A percentile compares a stretch with the other conserved stretches of the same genome.
Evolutionary conservation across 2,888 invertebrate species (phyloP).

Genomic region (Pyrochroa serraticornis): DNA sequence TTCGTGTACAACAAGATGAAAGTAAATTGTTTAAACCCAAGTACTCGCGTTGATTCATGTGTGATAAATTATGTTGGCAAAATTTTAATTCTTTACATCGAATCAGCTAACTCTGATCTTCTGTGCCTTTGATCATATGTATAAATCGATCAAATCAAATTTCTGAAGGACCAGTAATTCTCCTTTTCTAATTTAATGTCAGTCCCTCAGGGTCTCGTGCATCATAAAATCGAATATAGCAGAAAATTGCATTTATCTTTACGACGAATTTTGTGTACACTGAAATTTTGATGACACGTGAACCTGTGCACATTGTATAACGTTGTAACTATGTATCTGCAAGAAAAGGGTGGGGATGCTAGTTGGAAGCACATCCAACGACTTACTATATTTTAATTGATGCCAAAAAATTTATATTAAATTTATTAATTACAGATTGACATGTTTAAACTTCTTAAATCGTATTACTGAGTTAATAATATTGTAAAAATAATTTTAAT

Average conservation of each 20-base stretch:
- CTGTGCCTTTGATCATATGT: neutral
- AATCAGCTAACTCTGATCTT: neutral
- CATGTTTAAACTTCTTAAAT: no score
- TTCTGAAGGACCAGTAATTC: neutral
- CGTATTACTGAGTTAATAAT: no score
- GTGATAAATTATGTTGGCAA: slow-evolving; percentile 3
- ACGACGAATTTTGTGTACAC: neutral
- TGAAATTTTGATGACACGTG: neutral
- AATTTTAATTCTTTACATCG: neutral
- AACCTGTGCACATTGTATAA: no score
- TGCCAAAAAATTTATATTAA: no score
- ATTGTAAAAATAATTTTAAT: no score
- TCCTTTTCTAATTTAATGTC: neutral
- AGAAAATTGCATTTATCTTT: slow-evolving; percentile 6
- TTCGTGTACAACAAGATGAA: neutral
- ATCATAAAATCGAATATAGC: slow-evolving; percentile 4
- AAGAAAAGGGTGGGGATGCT: no score
- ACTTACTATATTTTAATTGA: no score
- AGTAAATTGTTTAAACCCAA: neutral
- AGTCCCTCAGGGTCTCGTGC: neutral
- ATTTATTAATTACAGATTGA: no score
- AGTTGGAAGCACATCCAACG: no score
- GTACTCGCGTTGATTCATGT: slow-evolving; percentile 1
- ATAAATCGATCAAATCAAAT: neutral
- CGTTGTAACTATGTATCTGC: no score